Percentiles rank a stretch among this genome's conserved stretches.
Evolutionary conservation across 2,888 invertebrate species (phyloP).

Genomic region (Nyleta sp.): DNA sequence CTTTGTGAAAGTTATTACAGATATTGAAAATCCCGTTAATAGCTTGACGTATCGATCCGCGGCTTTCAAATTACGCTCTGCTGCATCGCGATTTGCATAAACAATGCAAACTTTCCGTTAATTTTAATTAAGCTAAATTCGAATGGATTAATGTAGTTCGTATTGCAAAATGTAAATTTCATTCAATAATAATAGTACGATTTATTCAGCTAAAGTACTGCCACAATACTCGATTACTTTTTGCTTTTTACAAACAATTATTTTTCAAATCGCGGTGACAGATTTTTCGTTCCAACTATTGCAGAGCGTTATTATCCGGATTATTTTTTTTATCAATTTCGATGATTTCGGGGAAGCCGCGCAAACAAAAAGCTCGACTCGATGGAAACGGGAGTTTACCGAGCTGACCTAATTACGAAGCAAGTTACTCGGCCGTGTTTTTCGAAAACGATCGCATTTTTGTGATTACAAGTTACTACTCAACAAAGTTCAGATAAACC

Average conservation of each 20-base stretch:
- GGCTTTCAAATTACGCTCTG: slow-evolving; percentile 10
- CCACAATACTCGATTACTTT: neutral
- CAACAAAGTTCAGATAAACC: slow-evolving; percentile 42
- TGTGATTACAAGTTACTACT: slow-evolving; percentile 44
- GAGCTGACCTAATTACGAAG: slow-evolving; percentile 55
- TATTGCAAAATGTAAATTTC: too few species aligned
- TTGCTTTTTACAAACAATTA: too few species aligned
- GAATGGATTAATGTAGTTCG: too few species aligned
- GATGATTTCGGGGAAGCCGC: slow-evolving; percentile 19
- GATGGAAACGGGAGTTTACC: slow-evolving; percentile 45
- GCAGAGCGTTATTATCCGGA: slow-evolving; percentile 1
- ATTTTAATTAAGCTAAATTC: too few species aligned
- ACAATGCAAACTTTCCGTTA: slow-evolving; percentile 32
- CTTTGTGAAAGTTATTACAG: slow-evolving; percentile 47
- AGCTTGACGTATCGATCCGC: slow-evolving; percentile 11
- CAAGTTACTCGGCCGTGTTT: slow-evolving; percentile 37
- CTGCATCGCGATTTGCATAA: slow-evolving; percentile 32
- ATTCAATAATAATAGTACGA: too few species aligned
- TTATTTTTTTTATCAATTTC: slow-evolving; percentile 36
- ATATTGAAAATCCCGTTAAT: slow-evolving; percentile 41
- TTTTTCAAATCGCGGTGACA: too few species aligned
- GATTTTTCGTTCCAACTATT: neutral
- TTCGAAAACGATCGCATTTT: slow-evolving; percentile 47
- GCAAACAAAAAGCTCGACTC: slow-evolving; percentile 35
- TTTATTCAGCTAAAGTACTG: too few species aligned